These are phyloP conservation scores for Cistogaster globosa DNA, from an alignment of 2,888 invertebrate species.

Conservation along the genomic window DNA sequence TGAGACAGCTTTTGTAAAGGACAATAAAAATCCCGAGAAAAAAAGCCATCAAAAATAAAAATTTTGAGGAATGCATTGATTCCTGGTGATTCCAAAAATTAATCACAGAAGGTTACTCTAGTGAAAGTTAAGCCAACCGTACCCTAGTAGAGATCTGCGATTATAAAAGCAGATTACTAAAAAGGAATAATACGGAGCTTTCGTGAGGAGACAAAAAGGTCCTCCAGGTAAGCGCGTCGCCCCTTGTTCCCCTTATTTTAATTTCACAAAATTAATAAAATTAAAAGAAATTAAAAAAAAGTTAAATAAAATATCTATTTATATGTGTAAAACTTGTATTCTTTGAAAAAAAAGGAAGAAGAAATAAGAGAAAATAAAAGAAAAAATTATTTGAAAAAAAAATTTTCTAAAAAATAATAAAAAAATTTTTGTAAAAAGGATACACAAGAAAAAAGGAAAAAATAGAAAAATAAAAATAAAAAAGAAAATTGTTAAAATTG, in stretches of 20 bases:
- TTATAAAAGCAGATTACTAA: constrained; percentile 15
- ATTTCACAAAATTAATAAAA: too few relatives aligned
- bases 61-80: too few relatives aligned
- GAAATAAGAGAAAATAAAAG: too few relatives aligned
- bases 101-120: constrained; percentile 8
- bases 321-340: too few relatives aligned
- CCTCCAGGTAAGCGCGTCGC: neutral
- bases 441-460: neutral
- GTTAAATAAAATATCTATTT: too few relatives aligned
- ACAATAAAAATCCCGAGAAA: too few relatives aligned
- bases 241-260: neutral
- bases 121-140: constrained; percentile 5
- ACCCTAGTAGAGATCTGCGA: neutral
- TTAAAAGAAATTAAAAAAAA: neutral
- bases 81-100: neutral
- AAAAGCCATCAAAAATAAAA: too few relatives aligned
- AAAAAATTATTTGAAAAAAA: neutral
- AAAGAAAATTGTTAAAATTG: too few relatives aligned
- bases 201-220: neutral
- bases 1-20: too few relatives aligned
- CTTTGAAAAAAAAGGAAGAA: too few relatives aligned
- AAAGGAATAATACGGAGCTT: neutral
- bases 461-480: neutral
- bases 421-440: neutral
- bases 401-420: neutral